These are phyloP conservation scores for Cydia pomonella DNA, from an alignment of 1,140 invertebrate genomes.

Conservation along the genomic window DNA sequence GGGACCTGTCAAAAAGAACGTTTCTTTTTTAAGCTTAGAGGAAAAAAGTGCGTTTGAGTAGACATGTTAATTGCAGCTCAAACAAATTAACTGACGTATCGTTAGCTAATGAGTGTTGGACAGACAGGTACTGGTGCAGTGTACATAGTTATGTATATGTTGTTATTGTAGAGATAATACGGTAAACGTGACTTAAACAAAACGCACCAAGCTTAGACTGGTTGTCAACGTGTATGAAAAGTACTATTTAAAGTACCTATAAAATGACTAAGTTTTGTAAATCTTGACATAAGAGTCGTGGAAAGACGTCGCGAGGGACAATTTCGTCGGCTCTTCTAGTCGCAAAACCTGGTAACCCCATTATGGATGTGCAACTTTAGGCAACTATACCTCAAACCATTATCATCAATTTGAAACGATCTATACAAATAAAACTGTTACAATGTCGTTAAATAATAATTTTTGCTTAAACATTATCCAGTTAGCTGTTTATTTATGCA, in stretches of 20 bases:
- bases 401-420: too few relatives aligned
- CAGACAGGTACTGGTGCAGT: slow-evolving; percentile 39
- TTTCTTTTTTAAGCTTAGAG: slow-evolving; percentile 43
- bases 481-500: too few relatives aligned
- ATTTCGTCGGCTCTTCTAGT: too few relatives aligned
- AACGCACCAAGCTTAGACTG: background rate
- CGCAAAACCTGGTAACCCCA: too few relatives aligned
- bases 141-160: background rate
- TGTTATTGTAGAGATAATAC: background rate
- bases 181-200: slow-evolving; percentile 1
- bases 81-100: slow-evolving; percentile 69
- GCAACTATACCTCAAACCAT: too few relatives aligned
- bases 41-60: slow-evolving; percentile 55
- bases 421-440: too few relatives aligned
- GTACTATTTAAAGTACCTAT: slow-evolving; percentile 51
- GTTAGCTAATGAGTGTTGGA: slow-evolving; percentile 58
- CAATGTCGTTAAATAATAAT: too few relatives aligned
- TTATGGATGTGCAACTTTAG: too few relatives aligned
- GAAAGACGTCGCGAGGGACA: too few relatives aligned
- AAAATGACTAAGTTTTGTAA: too few relatives aligned
- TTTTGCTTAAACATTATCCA: too few relatives aligned
- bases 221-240: slow-evolving; percentile 36
- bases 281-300: too few relatives aligned
- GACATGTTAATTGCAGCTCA: slow-evolving; percentile 69
- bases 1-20: slow-evolving; percentile 56